Evolutionary conservation across 2,888 invertebrate species (phyloP), one percentile per base, ranked within the genome.

Genomic region (Entomobrya proxima): DNA sequence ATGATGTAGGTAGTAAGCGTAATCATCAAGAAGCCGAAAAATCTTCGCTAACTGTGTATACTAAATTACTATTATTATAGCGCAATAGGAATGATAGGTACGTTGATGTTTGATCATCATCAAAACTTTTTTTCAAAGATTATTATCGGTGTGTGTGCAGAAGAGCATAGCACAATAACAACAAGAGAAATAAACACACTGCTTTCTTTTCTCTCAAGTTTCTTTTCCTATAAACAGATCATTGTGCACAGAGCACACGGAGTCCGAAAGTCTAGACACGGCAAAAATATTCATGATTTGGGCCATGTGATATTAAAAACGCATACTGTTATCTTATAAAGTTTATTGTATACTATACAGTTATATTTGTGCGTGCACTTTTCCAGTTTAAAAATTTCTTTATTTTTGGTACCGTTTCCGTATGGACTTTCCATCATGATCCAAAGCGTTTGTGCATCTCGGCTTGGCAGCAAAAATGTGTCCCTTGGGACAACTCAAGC

Each of bases 401-500:
- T 47, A 74, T 74, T 74, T 74, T 27, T 47, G n/a, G n/a, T n/a
- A n/a, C 50, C 69, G 40, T 69, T 40, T 69, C 50, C 30, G 18
- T 27, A 11, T 47, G 24, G 24, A 40, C 9, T 61, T 61, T 61
- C 32, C 32, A 61, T n/a, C n/a, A n/a, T n/a, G n/a, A n/a, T 74
- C 74, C 50, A n/a, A 64, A 40, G 27, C 76, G 15, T 75, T 32
- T 64, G 47, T 72, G 74, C 50, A 67, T 79, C 67, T 55, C 61
- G 61, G 69, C 32, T 18, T n/a, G n/a, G n/a, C 67, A 58, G 32
- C 27, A 78, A 64, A 69, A 86, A 86, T 86, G 80, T 75, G 79
- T 52, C 87, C 82, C 87, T 82, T 44, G 87, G 81, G 87, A 83
- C 11, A 40, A 6, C 18, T 64, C 13, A 18, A n/a, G n/a, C n/a